phyloP scores from a whole-genome alignment of 2,888 invertebrate species.

The Tenthredo livida region DNA sequence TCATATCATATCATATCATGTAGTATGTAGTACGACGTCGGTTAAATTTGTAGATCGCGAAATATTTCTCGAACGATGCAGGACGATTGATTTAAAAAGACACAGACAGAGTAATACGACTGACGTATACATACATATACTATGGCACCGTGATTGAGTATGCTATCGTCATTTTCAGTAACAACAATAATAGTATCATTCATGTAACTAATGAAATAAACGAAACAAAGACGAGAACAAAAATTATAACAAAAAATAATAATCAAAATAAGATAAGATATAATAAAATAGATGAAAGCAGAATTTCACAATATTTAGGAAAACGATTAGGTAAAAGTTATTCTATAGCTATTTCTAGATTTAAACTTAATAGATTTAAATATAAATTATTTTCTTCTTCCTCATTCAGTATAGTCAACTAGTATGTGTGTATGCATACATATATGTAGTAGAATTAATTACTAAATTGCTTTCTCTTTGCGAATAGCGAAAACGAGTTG shows the following conservation, averaged over 20 bases:
- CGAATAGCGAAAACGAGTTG: slow-evolving; percentile 23
- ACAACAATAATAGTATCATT: slow-evolving; percentile 56
- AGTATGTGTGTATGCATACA: slow-evolving; percentile 60
- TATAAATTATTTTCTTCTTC: slow-evolving; percentile 28
- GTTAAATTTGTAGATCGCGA: background rate
- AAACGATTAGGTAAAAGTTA: slow-evolving; percentile 44
- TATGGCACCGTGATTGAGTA: slow-evolving; percentile 52
- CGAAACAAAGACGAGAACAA: slow-evolving; percentile 48
- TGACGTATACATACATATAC: slow-evolving; percentile 24
- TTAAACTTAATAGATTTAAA: slow-evolving; percentile 39
- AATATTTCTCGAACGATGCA: background rate
- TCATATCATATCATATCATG: background rate
- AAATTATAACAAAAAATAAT: background rate
- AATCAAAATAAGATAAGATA: slow-evolving; percentile 33
- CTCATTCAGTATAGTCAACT: slow-evolving; percentile 55
- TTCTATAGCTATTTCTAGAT: slow-evolving; percentile 30
- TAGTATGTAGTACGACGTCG: background rate
- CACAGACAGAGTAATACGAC: slow-evolving; percentile 24
- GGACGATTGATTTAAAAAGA: slow-evolving; percentile 23
- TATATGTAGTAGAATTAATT: slow-evolving; percentile 65
- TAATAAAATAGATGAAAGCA: slow-evolving; percentile 11
- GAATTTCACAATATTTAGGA: slow-evolving; percentile 47
- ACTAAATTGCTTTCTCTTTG: slow-evolving; percentile 57
- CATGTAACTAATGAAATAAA: slow-evolving; percentile 60
- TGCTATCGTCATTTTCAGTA: slow-evolving; percentile 53